These are phyloP conservation scores for Dreissena polymorpha DNA, from an alignment of 1,140 invertebrate genomes.

Conservation along the genomic window DNA sequence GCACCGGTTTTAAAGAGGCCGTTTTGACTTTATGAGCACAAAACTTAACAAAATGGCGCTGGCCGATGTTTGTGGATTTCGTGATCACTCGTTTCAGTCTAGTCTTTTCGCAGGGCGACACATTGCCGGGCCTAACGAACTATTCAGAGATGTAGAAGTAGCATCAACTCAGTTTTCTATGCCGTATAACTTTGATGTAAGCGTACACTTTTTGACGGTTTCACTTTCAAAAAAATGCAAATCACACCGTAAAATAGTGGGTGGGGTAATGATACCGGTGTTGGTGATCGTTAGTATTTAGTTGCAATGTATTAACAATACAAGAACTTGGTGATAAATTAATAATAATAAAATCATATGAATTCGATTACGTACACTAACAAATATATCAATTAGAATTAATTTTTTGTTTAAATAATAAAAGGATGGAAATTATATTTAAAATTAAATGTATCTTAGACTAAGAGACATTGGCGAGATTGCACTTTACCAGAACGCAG, in stretches of 20 bases:
- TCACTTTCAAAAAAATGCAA: constrained; percentile 36
- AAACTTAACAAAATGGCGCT: constrained; percentile 71
- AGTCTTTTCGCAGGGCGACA: constrained; percentile 40
- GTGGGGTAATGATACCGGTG: neutral
- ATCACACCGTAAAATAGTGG: neutral
- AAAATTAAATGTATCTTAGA: too few species aligned
- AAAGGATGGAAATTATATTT: too few species aligned
- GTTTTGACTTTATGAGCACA: too few species aligned
- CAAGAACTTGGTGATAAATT: too few species aligned
- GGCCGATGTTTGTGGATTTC: constrained; percentile 73
- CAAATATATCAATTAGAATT: too few species aligned
- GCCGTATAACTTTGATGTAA: constrained; percentile 72
- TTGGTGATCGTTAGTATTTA: neutral
- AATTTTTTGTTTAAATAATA: too few species aligned
- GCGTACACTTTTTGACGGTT: constrained; percentile 22
- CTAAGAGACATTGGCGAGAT: too few species aligned
- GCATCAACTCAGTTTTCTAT: constrained; percentile 69
- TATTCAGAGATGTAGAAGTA: constrained; percentile 62
- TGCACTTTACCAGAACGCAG: too few species aligned
- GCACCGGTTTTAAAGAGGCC: too few species aligned
- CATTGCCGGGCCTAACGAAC: constrained; percentile 16
- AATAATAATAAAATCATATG: too few species aligned
- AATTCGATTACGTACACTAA: too few species aligned
- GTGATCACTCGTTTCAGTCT: constrained; percentile 55
- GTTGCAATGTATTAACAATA: neutral